These are phyloP conservation scores for Pelobates fuscus DNA, from an alignment of 2,113 vertebrate species.

Conservation along the genomic window DNA sequence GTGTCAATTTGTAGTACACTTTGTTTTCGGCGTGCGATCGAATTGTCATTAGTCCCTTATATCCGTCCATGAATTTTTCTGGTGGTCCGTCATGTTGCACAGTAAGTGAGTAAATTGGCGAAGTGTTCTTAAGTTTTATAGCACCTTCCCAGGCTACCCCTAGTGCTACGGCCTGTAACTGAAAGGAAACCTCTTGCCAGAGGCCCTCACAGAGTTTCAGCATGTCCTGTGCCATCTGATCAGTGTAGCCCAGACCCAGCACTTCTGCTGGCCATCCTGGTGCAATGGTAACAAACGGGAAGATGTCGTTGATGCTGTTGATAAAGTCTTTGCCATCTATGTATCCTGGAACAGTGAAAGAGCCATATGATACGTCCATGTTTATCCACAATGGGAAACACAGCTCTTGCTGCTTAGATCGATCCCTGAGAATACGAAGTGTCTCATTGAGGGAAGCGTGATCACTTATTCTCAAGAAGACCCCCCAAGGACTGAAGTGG, in stretches of 20 bases:
- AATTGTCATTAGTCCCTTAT: constrained; percentile 46
- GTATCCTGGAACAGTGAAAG: constrained; percentile 59
- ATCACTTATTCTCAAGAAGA: constrained; percentile 65
- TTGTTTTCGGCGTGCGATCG: constrained; percentile 47
- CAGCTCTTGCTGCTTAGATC: constrained; percentile 60
- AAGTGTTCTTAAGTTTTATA: constrained; percentile 46
- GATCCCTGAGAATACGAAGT: constrained; percentile 59
- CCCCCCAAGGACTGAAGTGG: constrained; percentile 60
- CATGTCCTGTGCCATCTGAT: constrained; percentile 63
- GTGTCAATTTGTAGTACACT: constrained; percentile 65
- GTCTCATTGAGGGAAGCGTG: constrained; percentile 61
- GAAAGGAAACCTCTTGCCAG: constrained; percentile 73
- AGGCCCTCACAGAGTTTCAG: constrained; percentile 58
- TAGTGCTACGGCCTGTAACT: constrained; percentile 57
- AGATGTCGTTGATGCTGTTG: constrained; percentile 61
- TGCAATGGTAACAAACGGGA: constrained; percentile 71
- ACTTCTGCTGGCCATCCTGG: constrained; percentile 63
- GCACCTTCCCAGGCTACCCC: constrained; percentile 43
- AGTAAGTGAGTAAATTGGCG: constrained; percentile 61
- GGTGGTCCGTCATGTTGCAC: constrained; percentile 50
- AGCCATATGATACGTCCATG: constrained; percentile 62
- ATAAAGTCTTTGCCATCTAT: constrained; percentile 62
- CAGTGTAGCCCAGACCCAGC: constrained; percentile 60
- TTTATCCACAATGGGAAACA: constrained; percentile 73
- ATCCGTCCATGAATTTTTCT: constrained; percentile 30